Evolutionary conservation across 2,113 vertebrate genomes (phyloP), one percentile per base, ranked within the genome.

Genomic region (Thryonomys swinderianus): DNA sequence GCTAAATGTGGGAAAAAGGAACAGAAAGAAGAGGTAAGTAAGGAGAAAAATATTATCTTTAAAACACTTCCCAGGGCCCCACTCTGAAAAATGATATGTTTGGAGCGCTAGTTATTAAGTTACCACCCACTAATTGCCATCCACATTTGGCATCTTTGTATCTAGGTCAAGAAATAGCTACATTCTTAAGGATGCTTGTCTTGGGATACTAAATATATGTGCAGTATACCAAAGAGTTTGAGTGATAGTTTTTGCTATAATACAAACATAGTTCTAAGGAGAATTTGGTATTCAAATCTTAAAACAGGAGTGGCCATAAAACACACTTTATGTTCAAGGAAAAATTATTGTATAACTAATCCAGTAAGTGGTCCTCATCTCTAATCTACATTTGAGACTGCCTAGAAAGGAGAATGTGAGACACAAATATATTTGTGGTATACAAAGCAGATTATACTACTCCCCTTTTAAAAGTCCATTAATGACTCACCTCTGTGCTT

Each of bases 151-250:
- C 78, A 95, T 8, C 64, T 93, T 94, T 90, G n/a, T 67, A 88
- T 97, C 73, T 83, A 94, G 94, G 85, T 97, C 90, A 97, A 67
- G 88, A 86, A 87, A 14, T 76, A 93, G 69, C 48, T 3, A 42
- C 66, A n/a, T 79, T 91, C 51, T 94, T 80, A 59, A 8, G 34
- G 55, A 96, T 30, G 61, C 78, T 88, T 93, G 57, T 94, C 27
- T 32, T 55, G 34, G 27, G 27, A 92, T 59, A 88, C 25, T 62
- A 78, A 88, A 81, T 87, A 10, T 42, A 5, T 94, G 5, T 37
- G 57, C 57, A 90, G 61, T 48, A 85, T 69, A 61, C 37, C 81
- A 92, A 85, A 13, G 10, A 95, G 51, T 92, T 71, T 86, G 17
- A 93, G n/a, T 76, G 71, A 92, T 9, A 13, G 71, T 82, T 79